A percentile compares a stretch with the other conserved stretches of the same genome.
Evolutionary conservation across 2,113 vertebrate species (phyloP).

Genomic region (Scalopus aquaticus): DNA sequence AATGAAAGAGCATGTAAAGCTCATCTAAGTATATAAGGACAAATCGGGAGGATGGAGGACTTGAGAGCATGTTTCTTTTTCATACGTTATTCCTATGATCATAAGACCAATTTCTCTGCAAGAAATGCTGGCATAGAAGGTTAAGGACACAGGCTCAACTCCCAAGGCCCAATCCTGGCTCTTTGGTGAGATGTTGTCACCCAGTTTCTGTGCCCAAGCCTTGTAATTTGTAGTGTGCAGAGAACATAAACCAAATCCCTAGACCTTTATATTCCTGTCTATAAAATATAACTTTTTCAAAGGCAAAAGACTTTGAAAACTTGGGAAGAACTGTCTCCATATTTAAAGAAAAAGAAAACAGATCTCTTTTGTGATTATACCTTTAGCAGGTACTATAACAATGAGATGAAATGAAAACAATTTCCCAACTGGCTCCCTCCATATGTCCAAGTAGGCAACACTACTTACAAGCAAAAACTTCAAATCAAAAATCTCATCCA

Average conservation of each 20-base stretch:
- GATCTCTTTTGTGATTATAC: background rate
- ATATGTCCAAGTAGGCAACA: background rate
- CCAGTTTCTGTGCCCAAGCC: background rate
- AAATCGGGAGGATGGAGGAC: background rate
- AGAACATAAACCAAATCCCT: constrained; percentile 1
- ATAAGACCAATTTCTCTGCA: background rate
- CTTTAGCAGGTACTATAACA: background rate
- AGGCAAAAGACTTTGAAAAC: constrained; percentile 4
- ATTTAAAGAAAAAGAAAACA: background rate
- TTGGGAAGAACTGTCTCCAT: background rate
- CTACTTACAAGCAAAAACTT: background rate
- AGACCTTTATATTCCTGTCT: background rate
- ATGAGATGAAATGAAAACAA: background rate
- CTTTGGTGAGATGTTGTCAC: background rate
- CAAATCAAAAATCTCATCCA: constrained; percentile 34
- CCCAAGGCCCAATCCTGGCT: background rate
- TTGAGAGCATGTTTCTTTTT: background rate
- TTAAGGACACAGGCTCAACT: background rate
- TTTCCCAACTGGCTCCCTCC: background rate
- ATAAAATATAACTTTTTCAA: background rate
- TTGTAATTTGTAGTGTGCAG: background rate
- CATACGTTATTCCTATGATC: background rate
- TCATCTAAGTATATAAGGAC: background rate
- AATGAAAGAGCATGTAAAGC: background rate
- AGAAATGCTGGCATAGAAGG: background rate